phyloP scores from a whole-genome alignment of 2,113 vertebrate genomes.

The Cyphomyrus discorhynchus region DNA sequence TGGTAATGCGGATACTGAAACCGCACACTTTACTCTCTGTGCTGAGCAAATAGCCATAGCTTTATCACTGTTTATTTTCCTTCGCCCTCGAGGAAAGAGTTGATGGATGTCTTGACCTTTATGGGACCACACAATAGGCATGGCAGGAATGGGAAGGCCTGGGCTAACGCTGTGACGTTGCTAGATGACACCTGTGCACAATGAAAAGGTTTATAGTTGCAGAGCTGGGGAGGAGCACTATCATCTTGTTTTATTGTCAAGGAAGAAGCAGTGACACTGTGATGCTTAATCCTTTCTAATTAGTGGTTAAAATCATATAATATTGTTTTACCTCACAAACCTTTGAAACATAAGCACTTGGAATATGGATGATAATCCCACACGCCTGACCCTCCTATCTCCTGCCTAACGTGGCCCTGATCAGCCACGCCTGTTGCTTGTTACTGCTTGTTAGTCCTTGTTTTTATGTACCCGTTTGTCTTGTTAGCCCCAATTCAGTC shows the following conservation, averaged over 20 bases:
- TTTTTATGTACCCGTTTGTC: not conserved
- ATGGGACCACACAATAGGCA: conserved; percentile 5
- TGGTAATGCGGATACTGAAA: not conserved
- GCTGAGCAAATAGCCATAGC: not conserved
- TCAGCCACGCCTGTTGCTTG: not conserved
- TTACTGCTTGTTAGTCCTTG: not conserved
- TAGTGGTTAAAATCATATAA: not conserved
- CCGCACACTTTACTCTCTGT: not conserved
- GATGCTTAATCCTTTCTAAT: not conserved
- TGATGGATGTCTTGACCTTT: not conserved
- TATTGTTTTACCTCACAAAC: not conserved
- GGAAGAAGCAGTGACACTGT: not conserved
- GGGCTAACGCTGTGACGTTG: not conserved
- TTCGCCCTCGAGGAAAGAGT: not conserved
- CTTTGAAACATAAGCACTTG: not conserved
- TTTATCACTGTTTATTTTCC: not conserved
- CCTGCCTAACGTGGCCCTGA: not conserved
- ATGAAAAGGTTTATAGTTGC: not conserved
- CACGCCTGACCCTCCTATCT: not conserved
- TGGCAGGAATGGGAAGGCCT: not conserved
- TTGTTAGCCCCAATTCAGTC: not conserved
- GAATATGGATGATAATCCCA: not conserved
- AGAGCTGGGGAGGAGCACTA: not conserved
- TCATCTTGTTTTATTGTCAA: not conserved
- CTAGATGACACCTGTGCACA: not conserved